Percentiles rank a stretch among this genome's conserved stretches.
Conservation (phyloP, 2,113 vertebrate genomes). For the Ornithorhynchus anatinus region DNA sequence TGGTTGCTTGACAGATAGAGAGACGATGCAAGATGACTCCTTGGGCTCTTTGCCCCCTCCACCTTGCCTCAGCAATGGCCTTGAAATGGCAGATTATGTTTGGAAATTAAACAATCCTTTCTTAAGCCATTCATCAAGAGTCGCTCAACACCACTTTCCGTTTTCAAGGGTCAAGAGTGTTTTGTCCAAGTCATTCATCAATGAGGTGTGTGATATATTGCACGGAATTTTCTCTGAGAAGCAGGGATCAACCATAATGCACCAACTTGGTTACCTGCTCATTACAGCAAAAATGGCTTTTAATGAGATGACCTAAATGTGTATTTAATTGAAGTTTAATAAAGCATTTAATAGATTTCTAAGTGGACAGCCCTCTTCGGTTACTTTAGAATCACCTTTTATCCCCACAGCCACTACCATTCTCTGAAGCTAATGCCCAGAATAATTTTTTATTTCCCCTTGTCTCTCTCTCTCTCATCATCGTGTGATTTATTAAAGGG, state of each 20-base stretch:
- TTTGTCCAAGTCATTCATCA: conserved; percentile 40
- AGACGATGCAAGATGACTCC: neutral
- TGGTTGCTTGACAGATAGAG: conserved; percentile 9
- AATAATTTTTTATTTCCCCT: neutral
- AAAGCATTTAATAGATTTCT: conserved; percentile 4
- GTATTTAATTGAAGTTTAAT: conserved; percentile 21
- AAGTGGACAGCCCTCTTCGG: conserved; percentile 36
- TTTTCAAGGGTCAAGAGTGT: conserved; percentile 25
- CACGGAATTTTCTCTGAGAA: neutral
- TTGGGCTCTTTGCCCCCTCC: too few relatives aligned
- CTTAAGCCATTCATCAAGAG: conserved; percentile 42
- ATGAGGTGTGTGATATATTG: rapidly evolving
- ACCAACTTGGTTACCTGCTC: conserved; percentile 2
- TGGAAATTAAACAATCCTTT: conserved; percentile 38
- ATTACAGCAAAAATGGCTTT: neutral
- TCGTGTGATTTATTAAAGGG: too few relatives aligned
- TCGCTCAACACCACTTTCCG: conserved; percentile 6
- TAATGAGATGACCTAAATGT: neutral
- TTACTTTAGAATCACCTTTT: neutral
- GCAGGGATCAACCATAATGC: neutral
- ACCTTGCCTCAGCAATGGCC: neutral
- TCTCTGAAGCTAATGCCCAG: neutral
- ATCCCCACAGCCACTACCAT: neutral
- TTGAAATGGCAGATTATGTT: neutral
- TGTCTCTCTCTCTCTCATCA: too few relatives aligned